Evolutionary conservation across 2,797 vertebrate species (phyloP).

Genomic region (Syndactyla subalaris): DNA sequence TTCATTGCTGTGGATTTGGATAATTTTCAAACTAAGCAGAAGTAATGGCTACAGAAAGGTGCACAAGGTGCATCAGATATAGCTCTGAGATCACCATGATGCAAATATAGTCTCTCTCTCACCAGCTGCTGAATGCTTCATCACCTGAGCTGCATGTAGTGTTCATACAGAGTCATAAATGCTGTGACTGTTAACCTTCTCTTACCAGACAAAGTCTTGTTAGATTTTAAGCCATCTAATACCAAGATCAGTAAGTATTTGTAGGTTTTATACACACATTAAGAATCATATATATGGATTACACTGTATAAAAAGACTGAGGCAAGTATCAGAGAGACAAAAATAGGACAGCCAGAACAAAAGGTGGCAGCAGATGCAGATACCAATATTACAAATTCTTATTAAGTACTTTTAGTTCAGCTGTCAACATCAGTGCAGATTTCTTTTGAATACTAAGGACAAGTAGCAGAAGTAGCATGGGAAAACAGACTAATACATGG

Average conservation of each 20-base stretch:
- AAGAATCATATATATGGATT: not conserved
- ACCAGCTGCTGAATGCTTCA: not conserved
- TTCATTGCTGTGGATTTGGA: not conserved
- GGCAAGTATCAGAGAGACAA: not conserved
- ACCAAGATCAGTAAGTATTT: not conserved
- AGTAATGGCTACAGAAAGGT: not conserved
- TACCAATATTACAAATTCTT: not conserved
- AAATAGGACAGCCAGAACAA: not conserved
- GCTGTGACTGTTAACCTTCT: not conserved
- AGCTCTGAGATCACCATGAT: not conserved
- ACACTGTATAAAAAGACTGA: not conserved
- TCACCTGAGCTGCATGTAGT: fast-evolving
- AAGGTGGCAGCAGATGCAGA: not conserved
- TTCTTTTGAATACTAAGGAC: not conserved
- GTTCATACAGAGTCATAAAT: not conserved
- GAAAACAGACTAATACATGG: not conserved
- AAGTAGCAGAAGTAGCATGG: not conserved
- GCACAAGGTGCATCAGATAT: not conserved
- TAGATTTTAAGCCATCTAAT: not conserved
- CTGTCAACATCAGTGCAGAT: not conserved
- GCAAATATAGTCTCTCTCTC: fast-evolving
- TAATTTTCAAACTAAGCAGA: not conserved
- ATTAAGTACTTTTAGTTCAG: not conserved
- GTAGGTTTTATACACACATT: fast-evolving
- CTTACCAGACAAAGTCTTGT: not conserved